Evolutionary conservation across 2,797 vertebrate genomes (phyloP).

Genomic region (Enoplosus armatus): DNA sequence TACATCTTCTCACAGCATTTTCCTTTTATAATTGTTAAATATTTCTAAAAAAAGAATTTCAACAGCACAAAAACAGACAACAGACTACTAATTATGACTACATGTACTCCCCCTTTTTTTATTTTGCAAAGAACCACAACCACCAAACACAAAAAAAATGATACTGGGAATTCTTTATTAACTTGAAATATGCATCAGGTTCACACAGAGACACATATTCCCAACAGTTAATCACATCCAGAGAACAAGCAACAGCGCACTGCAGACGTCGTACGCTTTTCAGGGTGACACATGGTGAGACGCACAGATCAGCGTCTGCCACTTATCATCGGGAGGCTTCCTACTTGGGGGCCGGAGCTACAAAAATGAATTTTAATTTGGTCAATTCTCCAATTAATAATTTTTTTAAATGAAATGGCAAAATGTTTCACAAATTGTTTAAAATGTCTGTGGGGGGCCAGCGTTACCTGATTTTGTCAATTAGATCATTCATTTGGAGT

Average conservation of each 20-base stretch:
- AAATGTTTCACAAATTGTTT: not conserved
- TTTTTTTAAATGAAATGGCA: not conserved
- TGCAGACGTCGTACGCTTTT: not conserved
- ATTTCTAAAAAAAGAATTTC: too few species aligned
- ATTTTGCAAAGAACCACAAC: constrained; percentile 4
- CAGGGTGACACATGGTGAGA: not conserved
- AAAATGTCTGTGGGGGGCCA: not conserved
- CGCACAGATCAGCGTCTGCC: not conserved
- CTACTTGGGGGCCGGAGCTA: constrained; percentile 51
- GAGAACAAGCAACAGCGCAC: constrained; percentile 32
- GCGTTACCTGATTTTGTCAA: not conserved
- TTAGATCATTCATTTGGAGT: not conserved
- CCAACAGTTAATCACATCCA: constrained; percentile 56
- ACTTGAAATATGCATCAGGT: constrained; percentile 44
- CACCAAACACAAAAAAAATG: constrained; percentile 28
- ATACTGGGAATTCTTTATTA: constrained; percentile 70
- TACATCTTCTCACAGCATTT: not conserved
- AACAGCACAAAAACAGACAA: too few species aligned
- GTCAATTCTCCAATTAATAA: constrained; percentile 4
- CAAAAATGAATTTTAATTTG: not conserved
- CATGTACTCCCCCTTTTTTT: too few species aligned
- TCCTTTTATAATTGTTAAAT: too few species aligned
- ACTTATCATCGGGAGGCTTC: constrained; percentile 59
- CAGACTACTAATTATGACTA: too few species aligned
- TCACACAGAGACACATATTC: constrained; percentile 35